phyloP scores from a whole-genome alignment of 2,113 vertebrate genomes.

The Onychostoma macrolepis region DNA sequence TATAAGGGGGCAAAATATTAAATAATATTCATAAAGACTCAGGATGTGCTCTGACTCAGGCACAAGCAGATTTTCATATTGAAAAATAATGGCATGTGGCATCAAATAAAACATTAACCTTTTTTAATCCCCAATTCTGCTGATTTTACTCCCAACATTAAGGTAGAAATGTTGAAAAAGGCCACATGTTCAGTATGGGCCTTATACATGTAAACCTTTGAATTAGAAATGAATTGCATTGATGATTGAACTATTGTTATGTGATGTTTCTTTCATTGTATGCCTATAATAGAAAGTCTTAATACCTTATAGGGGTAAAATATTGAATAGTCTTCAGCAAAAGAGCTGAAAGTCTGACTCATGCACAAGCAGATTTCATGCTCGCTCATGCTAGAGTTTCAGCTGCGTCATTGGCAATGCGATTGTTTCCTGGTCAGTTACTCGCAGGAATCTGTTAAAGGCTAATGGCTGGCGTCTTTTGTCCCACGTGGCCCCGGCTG shows the following conservation, averaged over 20 bases:
- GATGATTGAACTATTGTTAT: not conserved
- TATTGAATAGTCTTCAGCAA: not conserved
- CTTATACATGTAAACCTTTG: not conserved
- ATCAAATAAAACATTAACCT: too few relatives aligned
- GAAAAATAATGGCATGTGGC: not conserved
- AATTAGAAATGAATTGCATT: not conserved
- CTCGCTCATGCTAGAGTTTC: not conserved
- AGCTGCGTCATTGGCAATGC: conserved; percentile 62
- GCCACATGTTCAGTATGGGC: not conserved
- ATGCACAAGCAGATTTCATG: not conserved
- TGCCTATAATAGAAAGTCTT: not conserved
- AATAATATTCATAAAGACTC: not conserved
- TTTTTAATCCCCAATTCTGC: too few relatives aligned
- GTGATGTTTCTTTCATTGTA: not conserved
- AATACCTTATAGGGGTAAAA: not conserved
- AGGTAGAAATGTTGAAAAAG: not conserved
- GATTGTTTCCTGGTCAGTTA: conserved; percentile 72
- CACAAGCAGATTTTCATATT: not conserved
- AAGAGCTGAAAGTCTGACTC: not conserved
- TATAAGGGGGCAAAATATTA: not conserved
- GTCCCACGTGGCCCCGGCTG: conserved; percentile 79
- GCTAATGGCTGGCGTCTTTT: conserved; percentile 78
- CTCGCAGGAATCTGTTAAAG: conserved; percentile 81
- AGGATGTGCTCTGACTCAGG: not conserved
- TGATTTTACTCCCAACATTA: not conserved